Percentiles rank a stretch among this genome's conserved stretches.
These are phyloP conservation scores for Syngnathoides biaculeatus DNA, from an alignment of 2,113 vertebrate species.

Conservation along the genomic window DNA sequence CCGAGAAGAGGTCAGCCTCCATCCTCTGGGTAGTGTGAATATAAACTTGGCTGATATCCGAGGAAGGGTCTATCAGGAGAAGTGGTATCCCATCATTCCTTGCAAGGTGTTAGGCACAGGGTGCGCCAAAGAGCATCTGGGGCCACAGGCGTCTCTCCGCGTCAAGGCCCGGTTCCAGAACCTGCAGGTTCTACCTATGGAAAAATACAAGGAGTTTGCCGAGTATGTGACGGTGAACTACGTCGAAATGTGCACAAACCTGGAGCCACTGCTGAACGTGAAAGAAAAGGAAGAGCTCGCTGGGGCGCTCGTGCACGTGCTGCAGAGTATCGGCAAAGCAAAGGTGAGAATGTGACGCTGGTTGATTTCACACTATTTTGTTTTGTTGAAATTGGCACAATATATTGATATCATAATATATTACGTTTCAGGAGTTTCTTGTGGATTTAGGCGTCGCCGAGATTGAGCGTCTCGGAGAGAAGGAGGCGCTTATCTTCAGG, in stretches of 20 bases:
- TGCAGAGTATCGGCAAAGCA: constrained; percentile 89
- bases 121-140: constrained; percentile 63
- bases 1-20: constrained; percentile 56
- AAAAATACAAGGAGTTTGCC: constrained; percentile 91
- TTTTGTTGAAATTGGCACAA: neutral
- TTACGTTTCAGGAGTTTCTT: constrained; percentile 79
- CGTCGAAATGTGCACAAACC: constrained; percentile 75
- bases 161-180: constrained; percentile 82
- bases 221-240: constrained; percentile 89
- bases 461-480: constrained; percentile 83
- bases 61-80: constrained; percentile 75
- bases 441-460: constrained; percentile 83
- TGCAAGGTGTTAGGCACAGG: constrained; percentile 59
- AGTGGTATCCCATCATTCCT: constrained; percentile 77
- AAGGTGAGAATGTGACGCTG: constrained; percentile 73
- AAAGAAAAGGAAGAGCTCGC: constrained; percentile 90
- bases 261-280: constrained; percentile 82
- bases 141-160: constrained; percentile 72
- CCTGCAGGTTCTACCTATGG: constrained; percentile 83
- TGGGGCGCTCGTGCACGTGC: constrained; percentile 81
- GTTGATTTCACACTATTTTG: neutral
- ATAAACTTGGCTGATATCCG: constrained; percentile 72
- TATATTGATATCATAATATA: neutral
- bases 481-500: constrained; percentile 87
- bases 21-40: constrained; percentile 74